Base-by-base conservation (phyloP, 2,888 invertebrate genomes). In the Apodemia hepburni region DNA sequence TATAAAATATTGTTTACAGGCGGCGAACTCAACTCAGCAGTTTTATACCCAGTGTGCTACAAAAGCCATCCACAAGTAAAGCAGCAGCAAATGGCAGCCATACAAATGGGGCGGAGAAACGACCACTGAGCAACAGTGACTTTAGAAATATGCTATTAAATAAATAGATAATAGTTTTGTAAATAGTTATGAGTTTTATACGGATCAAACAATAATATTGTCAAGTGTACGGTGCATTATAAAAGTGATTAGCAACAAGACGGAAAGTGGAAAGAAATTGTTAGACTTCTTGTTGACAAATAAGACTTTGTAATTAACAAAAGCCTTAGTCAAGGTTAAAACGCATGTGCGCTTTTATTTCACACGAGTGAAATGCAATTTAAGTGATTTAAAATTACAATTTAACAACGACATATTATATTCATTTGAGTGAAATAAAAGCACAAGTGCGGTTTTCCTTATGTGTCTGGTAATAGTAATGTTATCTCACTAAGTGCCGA, bases 141-240 rank as follows among this genome's bases (percentile, higher is more conserved):
- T 93, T 93, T 69, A 84, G 93, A 72, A 87, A 80, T 68, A 79
- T 93, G 85, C 80, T 93, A 65, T 84, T 93, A 59, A 79, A 84
- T 63, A 79, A 85, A 70, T 78, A 80, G 71, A 51, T 47, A 5
- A n/a, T n/a, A 45, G 45, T 45, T 51, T 33, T 18, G 38, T 58
- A 18, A 38, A 33, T 22, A 58, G 17, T 17, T 61, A n/a, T 61
- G 61, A 54, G 61, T 4, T 45, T 45, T n/a, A 0, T n/a, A 7
- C 6, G 45, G 45, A 45, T n/a, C 45, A n/a, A 45, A 45, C 11
- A 38, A 12, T 11, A 38, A 33, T 33, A 33, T 9, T 38, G 38
- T 38, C 12, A 12, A 3, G 38, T 38, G 38, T 15, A 3, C 5
- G 3, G n/a, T 11, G 6, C n/a, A 45, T 11, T 45, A n/a, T 38